phyloP scores from a whole-genome alignment of 2,888 invertebrate species.

The Pterostichus madidus region DNA sequence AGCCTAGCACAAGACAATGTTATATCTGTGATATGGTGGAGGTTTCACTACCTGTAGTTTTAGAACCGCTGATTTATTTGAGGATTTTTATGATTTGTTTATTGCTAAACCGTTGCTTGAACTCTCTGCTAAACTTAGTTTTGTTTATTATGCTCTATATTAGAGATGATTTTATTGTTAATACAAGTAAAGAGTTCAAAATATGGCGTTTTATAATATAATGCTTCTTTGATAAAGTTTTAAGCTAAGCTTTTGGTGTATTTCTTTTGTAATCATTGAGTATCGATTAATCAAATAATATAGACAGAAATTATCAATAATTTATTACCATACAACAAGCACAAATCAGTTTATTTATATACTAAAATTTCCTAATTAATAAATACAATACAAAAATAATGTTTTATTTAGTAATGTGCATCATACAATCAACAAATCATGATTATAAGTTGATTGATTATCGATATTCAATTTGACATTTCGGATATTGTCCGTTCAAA shows the following conservation, averaged over 20 bases:
- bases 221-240: constrained; percentile 3
- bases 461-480: too few relatives aligned
- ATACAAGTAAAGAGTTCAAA: not conserved
- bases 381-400: too few relatives aligned
- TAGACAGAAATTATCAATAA: not conserved
- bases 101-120: not conserved
- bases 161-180: not conserved
- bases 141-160: not conserved
- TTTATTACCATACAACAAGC: not conserved
- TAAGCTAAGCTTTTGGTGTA: constrained; percentile 53
- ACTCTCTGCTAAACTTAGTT: not conserved
- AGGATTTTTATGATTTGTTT: not conserved
- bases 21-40: constrained; percentile 53
- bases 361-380: too few relatives aligned
- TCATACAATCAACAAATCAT: too few relatives aligned
- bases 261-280: constrained; percentile 51
- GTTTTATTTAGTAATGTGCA: too few relatives aligned
- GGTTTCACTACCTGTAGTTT: constrained; percentile 19
- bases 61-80: not conserved
- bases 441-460: too few relatives aligned
- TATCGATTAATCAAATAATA: constrained; percentile 9
- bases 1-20: too few relatives aligned
- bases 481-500: too few relatives aligned
- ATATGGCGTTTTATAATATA: not conserved
- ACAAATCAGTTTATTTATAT: too few relatives aligned